Evolutionary conservation across 1,140 invertebrate species (phyloP), one percentile per base, ranked within the genome.

Genomic region (Apis dorsata): DNA sequence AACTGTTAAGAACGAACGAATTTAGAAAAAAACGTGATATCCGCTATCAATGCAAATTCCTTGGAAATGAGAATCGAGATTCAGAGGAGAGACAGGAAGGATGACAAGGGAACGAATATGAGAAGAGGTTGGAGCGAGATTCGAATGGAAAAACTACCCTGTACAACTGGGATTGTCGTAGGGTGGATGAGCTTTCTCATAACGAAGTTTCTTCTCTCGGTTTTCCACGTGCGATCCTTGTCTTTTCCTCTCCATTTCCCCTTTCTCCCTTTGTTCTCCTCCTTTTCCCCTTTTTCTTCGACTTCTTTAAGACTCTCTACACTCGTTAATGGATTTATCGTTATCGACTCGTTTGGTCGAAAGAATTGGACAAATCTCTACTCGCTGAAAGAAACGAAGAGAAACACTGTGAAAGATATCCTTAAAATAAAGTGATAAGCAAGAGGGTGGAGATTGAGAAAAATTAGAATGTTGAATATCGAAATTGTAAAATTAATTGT

Each of bases 271-370:
- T 28, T 1, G 11, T 55, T 55, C 51, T 49, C 24, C 53, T 8
- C 71, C n/a, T 19, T 34, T 51, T 24, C 11, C 13, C 62, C 63
- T 59, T n/a, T 65, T 75, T 53, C 24, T n/a, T 21, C 55, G 69
- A 15, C 21, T 13, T 66, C 55, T n/a, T 17, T 19, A 0, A 69
- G n/a, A 12, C 5, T 51, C 62, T 44, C 24, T 53, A 9, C 72
- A 53, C 34, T 44, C 60, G 19, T 78, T 87, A 89, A 89, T 86
- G 87, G 88, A 86, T 88, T 90, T 90, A 88, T 88, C 81, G 88
- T 44, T 44, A 44, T 44, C 34, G 34, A 34, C 2, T 34, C 34
- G 70, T 59, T 70, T 62, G 68, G 71, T n/a, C 77, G 71, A 81
- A 85, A 85, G 76, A 2, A 34, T 84, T 76, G 71, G 71, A 72